These are phyloP conservation scores for Hylomyscus alleni DNA, from an alignment of 2,797 vertebrate genomes.

Conservation along the genomic window DNA sequence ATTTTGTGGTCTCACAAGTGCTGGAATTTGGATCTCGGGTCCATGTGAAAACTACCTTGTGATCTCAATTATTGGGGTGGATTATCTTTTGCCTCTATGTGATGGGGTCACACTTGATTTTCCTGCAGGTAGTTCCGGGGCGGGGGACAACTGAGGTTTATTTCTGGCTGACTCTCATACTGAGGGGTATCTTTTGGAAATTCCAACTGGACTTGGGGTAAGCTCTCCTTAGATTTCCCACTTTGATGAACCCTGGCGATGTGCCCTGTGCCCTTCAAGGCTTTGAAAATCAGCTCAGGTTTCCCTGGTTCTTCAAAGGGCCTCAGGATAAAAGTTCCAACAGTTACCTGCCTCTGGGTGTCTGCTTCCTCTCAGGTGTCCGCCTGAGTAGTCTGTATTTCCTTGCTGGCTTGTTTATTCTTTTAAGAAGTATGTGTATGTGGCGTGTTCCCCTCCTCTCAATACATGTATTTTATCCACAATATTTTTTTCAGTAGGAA, in stretches of 20 bases:
- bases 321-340: background rate
- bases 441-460: background rate
- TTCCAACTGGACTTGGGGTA: background rate
- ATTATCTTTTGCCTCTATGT: background rate
- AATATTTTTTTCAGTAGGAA: background rate
- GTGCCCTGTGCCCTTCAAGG: background rate
- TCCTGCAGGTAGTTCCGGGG: background rate
- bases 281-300: conserved; percentile 24
- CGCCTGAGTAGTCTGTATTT: background rate
- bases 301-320: conserved; percentile 28
- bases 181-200: background rate
- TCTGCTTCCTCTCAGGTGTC: conserved; percentile 32
- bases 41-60: background rate
- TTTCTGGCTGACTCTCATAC: background rate
- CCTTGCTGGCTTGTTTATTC: background rate
- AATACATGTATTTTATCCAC: background rate
- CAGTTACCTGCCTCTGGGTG: conserved; percentile 6
- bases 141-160: background rate
- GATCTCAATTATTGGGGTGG: background rate
- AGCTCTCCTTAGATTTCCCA: background rate
- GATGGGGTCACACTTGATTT: conserved; percentile 16
- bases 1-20: background rate
- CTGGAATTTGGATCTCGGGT: background rate
- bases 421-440: background rate
- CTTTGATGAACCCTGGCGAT: background rate